A percentile compares a stretch with the other conserved stretches of the same genome.
These are phyloP conservation scores for Metalampra italica DNA, from an alignment of 2,888 invertebrate species.

Conservation along the genomic window DNA sequence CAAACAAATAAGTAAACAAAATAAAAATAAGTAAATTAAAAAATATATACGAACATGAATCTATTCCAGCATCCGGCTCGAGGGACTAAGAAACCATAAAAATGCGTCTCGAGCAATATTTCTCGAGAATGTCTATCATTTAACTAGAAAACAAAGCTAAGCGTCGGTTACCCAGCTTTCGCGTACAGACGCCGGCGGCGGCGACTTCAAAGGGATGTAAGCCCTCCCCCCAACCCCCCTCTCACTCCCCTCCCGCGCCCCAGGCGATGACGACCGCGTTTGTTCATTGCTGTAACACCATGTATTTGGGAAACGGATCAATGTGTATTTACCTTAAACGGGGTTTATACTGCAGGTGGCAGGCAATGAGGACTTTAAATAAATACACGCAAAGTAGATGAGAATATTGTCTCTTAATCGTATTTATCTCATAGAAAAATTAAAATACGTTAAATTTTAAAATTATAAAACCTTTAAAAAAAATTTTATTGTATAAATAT, in stretches of 20 bases:
- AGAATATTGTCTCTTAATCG: neutral
- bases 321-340: conserved; percentile 48
- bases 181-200: conserved; percentile 66
- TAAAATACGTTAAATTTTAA: too few relatives aligned
- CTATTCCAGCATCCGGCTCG: conserved; percentile 22
- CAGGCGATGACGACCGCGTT: conserved; percentile 48
- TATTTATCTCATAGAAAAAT: neutral
- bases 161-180: conserved; percentile 70
- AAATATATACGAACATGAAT: too few relatives aligned
- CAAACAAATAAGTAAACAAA: too few relatives aligned
- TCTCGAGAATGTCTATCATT: conserved; percentile 53
- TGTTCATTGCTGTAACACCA: conserved; percentile 54
- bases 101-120: conserved; percentile 51
- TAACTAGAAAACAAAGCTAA: conserved; percentile 72
- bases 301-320: conserved; percentile 57
- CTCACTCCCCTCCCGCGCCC: conserved; percentile 24
- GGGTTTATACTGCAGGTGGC: conserved; percentile 35
- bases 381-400: neutral
- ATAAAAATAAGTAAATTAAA: too few relatives aligned
- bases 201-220: conserved; percentile 68
- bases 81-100: conserved; percentile 23
- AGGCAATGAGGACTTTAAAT: conserved; percentile 6
- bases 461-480: too few relatives aligned
- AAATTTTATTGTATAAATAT: too few relatives aligned
- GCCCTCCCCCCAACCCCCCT: conserved; percentile 46